Percentiles rank a stretch among this genome's conserved stretches.
These are phyloP conservation scores for Drosophila bifasciata DNA, from an alignment of 1,140 invertebrate species.

Conservation along the genomic window DNA sequence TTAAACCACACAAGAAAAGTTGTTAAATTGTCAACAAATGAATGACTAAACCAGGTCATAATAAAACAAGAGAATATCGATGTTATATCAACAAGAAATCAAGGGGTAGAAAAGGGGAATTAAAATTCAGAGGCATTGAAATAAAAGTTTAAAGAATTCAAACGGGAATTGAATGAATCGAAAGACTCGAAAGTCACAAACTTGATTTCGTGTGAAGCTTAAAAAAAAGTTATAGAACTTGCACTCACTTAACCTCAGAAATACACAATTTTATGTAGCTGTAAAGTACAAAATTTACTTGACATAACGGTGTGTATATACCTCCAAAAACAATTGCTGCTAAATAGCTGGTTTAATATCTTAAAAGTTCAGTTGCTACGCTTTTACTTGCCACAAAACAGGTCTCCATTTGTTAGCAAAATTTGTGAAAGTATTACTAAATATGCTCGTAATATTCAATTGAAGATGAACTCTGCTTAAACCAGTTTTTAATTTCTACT, in stretches of 20 bases:
- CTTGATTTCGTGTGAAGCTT: conserved; percentile 45
- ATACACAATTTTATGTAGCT: conserved; percentile 1
- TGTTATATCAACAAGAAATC: conserved; percentile 20
- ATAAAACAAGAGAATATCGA: conserved; percentile 18
- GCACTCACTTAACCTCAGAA: neutral
- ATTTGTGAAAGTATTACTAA: conserved; percentile 37
- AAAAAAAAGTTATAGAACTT: conserved; percentile 12
- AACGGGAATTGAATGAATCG: neutral
- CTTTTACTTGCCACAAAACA: neutral
- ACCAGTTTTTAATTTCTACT: conserved; percentile 30
- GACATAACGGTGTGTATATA: too few species aligned
- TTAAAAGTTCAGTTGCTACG: neutral
- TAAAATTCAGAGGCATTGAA: conserved; percentile 10
- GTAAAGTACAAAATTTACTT: neutral
- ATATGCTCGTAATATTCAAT: conserved; percentile 7
- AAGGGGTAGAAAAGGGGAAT: neutral
- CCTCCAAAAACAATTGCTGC: too few species aligned
- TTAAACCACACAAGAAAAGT: conserved; percentile 2
- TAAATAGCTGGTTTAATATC: neutral
- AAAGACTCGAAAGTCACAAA: conserved; percentile 34
- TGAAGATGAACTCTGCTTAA: conserved; percentile 38
- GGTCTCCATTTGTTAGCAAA: conserved; percentile 5
- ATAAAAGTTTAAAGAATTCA: conserved; percentile 37
- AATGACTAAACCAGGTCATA: conserved; percentile 1
- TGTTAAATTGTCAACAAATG: conserved; percentile 19